phyloP scores from a whole-genome alignment of 2,888 invertebrate species.

The Cryptus armator region DNA sequence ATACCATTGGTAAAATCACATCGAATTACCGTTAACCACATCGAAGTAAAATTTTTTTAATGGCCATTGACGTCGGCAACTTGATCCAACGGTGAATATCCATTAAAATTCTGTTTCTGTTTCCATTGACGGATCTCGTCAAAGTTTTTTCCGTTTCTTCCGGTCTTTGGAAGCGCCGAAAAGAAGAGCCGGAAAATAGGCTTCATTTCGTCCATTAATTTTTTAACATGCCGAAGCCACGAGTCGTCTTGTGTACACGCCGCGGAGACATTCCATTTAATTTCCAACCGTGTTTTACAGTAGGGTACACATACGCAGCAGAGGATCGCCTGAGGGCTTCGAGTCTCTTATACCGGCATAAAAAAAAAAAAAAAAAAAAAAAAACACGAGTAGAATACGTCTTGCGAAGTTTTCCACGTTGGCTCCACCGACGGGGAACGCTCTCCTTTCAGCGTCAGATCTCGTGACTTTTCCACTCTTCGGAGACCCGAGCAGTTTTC shows the following conservation, averaged over 20 bases:
- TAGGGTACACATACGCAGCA: conserved; percentile 19
- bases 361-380: conserved; percentile 33
- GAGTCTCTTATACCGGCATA: conserved; percentile 20
- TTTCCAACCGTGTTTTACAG: conserved; percentile 36
- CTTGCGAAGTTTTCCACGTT: conserved; percentile 56
- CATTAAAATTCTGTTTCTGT: too few species aligned
- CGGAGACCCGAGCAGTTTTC: neutral
- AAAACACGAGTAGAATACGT: conserved; percentile 53
- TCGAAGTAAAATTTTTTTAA: too few species aligned
- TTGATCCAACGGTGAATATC: neutral
- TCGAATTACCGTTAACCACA: too few species aligned
- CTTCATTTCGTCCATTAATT: neutral
- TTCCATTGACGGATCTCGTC: neutral
- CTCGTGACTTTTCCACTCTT: conserved; percentile 35
- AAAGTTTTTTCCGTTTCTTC: neutral
- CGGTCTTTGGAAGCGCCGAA: neutral
- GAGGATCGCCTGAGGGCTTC: conserved; percentile 2
- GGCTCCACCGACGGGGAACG: conserved; percentile 6
- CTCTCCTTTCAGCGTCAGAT: conserved; percentile 39
- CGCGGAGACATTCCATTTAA: conserved; percentile 48
- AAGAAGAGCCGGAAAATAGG: neutral
- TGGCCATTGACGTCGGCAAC: neutral
- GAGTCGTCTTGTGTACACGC: neutral
- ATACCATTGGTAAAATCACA: too few species aligned
- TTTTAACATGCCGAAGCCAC: neutral